These are phyloP conservation scores for Leptobrachium leishanense DNA, from an alignment of 2,113 vertebrate genomes.

Conservation along the genomic window DNA sequence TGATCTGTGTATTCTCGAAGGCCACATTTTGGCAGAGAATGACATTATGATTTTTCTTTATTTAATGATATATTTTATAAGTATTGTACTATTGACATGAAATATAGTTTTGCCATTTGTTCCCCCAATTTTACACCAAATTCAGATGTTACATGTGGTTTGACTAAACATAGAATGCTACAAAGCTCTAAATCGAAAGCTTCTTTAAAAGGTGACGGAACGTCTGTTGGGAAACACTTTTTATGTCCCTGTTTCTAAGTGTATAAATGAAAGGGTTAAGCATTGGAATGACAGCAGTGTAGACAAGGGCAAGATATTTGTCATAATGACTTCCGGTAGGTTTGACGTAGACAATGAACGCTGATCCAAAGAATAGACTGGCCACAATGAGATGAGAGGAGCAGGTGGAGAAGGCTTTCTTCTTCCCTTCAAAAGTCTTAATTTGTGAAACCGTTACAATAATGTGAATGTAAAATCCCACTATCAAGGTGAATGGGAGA, in stretches of 20 bases:
- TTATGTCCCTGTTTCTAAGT: constrained; percentile 21
- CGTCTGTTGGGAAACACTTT: not conserved
- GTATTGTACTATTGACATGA: too few species aligned
- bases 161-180: too few species aligned
- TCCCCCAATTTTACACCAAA: too few species aligned
- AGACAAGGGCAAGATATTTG: constrained; percentile 12
- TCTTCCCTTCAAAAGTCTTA: not conserved
- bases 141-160: too few species aligned
- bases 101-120: too few species aligned
- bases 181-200: not conserved
- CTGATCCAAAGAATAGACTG: constrained; percentile 12
- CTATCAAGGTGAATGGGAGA: not conserved
- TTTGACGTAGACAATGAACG: constrained; percentile 1
- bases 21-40: too few species aligned
- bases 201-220: not conserved
- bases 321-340: constrained; percentile 13
- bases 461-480: constrained; percentile 12
- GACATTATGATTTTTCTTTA: too few species aligned
- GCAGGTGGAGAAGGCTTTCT: constrained; percentile 25
- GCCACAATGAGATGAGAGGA: constrained; percentile 17
- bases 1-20: too few species aligned
- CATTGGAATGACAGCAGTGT: not conserved
- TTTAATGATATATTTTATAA: too few species aligned
- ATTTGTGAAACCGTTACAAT: constrained; percentile 9
- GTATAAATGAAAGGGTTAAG: constrained; percentile 30